phyloP scores from a whole-genome alignment of 64 coral and sea anemone species.

The Stichodactyla mertensii region DNA sequence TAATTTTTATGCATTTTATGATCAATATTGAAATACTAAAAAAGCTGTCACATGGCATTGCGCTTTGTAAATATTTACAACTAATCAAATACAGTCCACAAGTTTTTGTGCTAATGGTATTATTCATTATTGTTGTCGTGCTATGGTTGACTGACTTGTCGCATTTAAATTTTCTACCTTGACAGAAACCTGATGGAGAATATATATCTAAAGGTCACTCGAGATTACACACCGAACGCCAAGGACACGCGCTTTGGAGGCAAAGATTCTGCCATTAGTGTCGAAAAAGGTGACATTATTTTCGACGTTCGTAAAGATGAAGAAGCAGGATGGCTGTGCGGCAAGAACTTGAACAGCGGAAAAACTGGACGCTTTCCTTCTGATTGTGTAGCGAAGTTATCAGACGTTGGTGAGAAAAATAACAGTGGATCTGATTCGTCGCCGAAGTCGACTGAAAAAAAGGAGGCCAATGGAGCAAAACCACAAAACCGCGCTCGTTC shows the following conservation, averaged over 20 bases:
- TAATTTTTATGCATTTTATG: neutral
- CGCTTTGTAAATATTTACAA: neutral
- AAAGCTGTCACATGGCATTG: neutral
- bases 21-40: neutral
- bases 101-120: neutral
- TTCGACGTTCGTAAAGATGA: slow-evolving; percentile 84
- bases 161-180: neutral
- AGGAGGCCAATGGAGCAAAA: slow-evolving; percentile 42
- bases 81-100: neutral
- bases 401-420: slow-evolving; percentile 46
- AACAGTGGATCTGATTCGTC: slow-evolving; percentile 24
- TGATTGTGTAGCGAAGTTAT: slow-evolving; percentile 69
- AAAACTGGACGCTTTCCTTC: slow-evolving; percentile 83
- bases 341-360: slow-evolving; percentile 84
- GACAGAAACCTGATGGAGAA: slow-evolving; percentile 53
- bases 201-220: slow-evolving; percentile 81
- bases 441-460: slow-evolving; percentile 34
- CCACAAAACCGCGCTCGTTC: neutral
- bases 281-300: slow-evolving; percentile 92
- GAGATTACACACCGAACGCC: slow-evolving; percentile 55
- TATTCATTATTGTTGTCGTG: neutral
- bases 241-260: slow-evolving; percentile 49
- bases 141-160: slow-evolving; percentile 9
- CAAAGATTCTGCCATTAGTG: slow-evolving; percentile 74
- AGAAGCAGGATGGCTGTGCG: slow-evolving; percentile 69